Evolutionary conservation across 1,140 invertebrate genomes (phyloP).

Genomic region (Ridgeia piscesae): DNA sequence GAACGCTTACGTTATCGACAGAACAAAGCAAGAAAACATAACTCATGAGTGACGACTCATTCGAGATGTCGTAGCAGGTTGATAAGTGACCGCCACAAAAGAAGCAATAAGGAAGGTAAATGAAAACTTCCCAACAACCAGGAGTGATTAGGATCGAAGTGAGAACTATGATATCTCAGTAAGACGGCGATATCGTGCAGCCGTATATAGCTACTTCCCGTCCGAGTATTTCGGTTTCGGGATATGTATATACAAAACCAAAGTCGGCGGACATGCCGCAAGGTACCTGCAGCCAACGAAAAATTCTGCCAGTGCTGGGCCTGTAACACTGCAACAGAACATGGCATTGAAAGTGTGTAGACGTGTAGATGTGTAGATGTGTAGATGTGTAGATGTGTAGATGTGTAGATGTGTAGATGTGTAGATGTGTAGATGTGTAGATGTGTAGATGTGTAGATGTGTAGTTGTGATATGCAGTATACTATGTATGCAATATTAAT

Average conservation of each 20-base stretch:
- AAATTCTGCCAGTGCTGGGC: neutral
- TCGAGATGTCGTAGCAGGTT: neutral
- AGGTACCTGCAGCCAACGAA: neutral
- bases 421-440: too few relatives aligned
- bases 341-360: neutral
- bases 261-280: neutral
- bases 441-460: too few relatives aligned
- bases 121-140: neutral
- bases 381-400: too few relatives aligned
- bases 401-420: neutral
- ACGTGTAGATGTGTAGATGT: too few relatives aligned
- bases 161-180: neutral
- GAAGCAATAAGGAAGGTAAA: neutral
- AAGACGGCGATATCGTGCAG: neutral
- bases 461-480: too few relatives aligned
- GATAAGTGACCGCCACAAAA: neutral
- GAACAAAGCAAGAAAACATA: neutral
- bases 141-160: neutral
- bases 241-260: neutral
- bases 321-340: neutral
- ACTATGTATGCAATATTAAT: too few relatives aligned
- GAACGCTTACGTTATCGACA: neutral
- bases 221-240: neutral
- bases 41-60: neutral
- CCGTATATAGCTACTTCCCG: neutral